Conservation (phyloP, 2,113 vertebrate genomes). For the Calonectris borealis region DNA sequence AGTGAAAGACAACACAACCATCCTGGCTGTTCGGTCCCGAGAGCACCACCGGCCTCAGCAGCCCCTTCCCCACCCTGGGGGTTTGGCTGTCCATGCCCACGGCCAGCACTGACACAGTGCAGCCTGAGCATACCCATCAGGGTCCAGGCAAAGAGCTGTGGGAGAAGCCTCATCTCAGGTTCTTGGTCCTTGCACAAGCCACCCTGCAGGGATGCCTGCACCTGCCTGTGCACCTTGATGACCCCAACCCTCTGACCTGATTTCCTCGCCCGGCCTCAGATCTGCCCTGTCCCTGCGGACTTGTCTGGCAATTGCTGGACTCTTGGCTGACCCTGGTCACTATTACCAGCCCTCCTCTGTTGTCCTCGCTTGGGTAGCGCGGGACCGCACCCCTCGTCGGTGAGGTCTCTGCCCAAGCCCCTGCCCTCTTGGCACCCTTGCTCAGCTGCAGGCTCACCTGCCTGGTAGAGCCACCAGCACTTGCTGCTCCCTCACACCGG, state of each 20-base stretch:
- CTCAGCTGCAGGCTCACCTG: neutral
- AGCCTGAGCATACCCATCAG: neutral
- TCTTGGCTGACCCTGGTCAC: neutral
- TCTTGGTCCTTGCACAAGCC: neutral
- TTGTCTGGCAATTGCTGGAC: neutral
- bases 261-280: neutral
- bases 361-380: neutral
- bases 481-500: neutral
- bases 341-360: neutral
- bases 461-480: neutral
- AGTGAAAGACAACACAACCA: neutral
- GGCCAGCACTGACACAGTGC: neutral
- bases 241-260: neutral
- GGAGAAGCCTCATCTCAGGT: neutral
- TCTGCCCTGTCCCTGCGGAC: neutral
- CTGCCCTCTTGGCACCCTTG: rapidly evolving
- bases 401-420: neutral
- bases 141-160: neutral
- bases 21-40: neutral
- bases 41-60: rapidly evolving
- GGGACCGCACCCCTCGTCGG: neutral
- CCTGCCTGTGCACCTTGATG: neutral
- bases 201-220: neutral
- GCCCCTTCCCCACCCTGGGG: neutral
- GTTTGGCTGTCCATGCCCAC: neutral